These are phyloP conservation scores for Odontesthes bonariensis DNA, from an alignment of 2,113 vertebrate genomes.

Conservation along the genomic window DNA sequence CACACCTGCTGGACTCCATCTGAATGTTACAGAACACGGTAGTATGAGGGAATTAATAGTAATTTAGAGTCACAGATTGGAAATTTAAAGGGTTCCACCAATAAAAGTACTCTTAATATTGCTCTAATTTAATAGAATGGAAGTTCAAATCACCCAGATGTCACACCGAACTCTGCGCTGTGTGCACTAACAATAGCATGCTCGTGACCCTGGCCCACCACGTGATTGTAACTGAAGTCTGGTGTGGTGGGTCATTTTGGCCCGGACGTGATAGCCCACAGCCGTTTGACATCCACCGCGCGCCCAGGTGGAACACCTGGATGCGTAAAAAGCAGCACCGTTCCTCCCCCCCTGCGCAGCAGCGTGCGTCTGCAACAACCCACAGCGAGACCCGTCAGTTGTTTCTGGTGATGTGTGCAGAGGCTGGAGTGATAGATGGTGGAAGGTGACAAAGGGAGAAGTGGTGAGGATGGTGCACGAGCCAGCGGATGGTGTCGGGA, in stretches of 20 bases:
- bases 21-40: neutral
- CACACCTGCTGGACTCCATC: slow-evolving; percentile 1
- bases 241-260: neutral
- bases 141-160: too few relatives aligned
- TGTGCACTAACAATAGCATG: slow-evolving; percentile 19
- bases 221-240: slow-evolving; percentile 23
- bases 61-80: slow-evolving; percentile 15
- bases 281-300: slow-evolving; percentile 12
- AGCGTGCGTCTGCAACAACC: too few relatives aligned
- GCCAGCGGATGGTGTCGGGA: slow-evolving; percentile 35
- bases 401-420: slow-evolving; percentile 30
- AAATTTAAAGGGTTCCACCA: neutral
- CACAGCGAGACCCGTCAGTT: slow-evolving; percentile 56
- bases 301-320: slow-evolving; percentile 43
- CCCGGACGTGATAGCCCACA: neutral
- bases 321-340: slow-evolving; percentile 49
- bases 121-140: neutral
- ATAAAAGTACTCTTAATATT: neutral
- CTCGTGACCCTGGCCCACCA: slow-evolving; percentile 14
- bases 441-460: slow-evolving; percentile 50
- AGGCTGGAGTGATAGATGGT: slow-evolving; percentile 31
- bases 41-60: slow-evolving; percentile 13
- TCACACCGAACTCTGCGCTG: neutral
- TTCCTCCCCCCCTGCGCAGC: neutral
- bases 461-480: slow-evolving; percentile 9